Conservation (phyloP, 2,888 invertebrate species). For the Oscheius onirici region DNA sequence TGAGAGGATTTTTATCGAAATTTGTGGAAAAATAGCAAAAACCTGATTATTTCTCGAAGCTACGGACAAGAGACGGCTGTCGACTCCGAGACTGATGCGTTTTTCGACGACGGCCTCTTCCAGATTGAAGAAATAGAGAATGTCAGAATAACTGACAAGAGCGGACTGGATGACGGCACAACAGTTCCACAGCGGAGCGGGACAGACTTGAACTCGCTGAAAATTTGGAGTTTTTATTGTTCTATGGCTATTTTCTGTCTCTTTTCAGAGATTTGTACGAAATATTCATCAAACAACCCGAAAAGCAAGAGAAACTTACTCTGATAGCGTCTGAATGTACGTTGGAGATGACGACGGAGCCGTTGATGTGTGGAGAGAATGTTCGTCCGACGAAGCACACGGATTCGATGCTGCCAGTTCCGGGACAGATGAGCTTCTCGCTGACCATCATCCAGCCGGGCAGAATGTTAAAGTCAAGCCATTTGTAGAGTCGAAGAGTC, state of each 20-base stretch:
- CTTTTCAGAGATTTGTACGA: too few species aligned
- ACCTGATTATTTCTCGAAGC: slow-evolving; percentile 36
- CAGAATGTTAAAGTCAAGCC: slow-evolving; percentile 49
- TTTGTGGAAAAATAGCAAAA: not conserved
- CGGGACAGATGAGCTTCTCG: slow-evolving; percentile 37
- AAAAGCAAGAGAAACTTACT: slow-evolving; percentile 2
- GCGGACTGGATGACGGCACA: slow-evolving; percentile 32
- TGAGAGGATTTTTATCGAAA: slow-evolving; percentile 19
- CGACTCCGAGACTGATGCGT: slow-evolving; percentile 54
- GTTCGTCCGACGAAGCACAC: slow-evolving; percentile 30
- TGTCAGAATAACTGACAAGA: slow-evolving; percentile 43
- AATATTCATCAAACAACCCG: too few species aligned
- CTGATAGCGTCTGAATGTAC: slow-evolving; percentile 18
- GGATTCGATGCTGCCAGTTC: slow-evolving; percentile 33
- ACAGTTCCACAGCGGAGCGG: slow-evolving; percentile 56
- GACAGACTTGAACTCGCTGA: slow-evolving; percentile 60
- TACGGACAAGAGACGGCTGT: slow-evolving; percentile 51
- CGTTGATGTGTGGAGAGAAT: slow-evolving; percentile 34
- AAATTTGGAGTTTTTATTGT: not conserved
- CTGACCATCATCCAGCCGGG: slow-evolving; percentile 41
- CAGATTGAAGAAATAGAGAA: slow-evolving; percentile 47
- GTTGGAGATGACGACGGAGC: slow-evolving; percentile 25
- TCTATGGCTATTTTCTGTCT: too few species aligned
- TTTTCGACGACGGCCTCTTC: slow-evolving; percentile 47
- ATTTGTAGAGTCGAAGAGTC: too few species aligned